These are phyloP conservation scores for Malacosoma neustria DNA, from an alignment of 2,888 invertebrate genomes.

Conservation along the genomic window DNA sequence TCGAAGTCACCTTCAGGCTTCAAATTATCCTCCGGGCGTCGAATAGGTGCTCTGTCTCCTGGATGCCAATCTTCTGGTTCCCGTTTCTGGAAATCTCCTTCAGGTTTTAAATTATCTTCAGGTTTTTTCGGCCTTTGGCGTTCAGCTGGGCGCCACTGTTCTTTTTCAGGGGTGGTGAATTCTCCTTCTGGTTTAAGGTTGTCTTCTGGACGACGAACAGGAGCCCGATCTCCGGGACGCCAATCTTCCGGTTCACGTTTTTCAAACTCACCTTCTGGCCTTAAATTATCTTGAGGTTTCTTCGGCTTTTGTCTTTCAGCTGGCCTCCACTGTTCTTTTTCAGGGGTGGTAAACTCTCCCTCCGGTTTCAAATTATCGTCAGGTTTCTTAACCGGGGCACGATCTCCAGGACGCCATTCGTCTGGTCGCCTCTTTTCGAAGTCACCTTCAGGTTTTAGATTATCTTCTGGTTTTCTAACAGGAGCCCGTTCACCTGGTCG, in stretches of 20 bases:
- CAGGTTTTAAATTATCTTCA: slow-evolving; percentile 68
- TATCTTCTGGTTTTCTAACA: slow-evolving; percentile 61
- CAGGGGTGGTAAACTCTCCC: slow-evolving; percentile 73
- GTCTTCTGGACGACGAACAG: slow-evolving; percentile 47
- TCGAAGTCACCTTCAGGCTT: slow-evolving; percentile 63
- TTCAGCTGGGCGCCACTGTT: slow-evolving; percentile 57
- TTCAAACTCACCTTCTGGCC: slow-evolving; percentile 61
- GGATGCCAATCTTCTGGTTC: slow-evolving; percentile 46
- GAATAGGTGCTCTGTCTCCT: slow-evolving; percentile 45
- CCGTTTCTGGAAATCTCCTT: slow-evolving; percentile 33
- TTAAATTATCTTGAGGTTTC: slow-evolving; percentile 67
- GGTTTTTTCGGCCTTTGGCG: slow-evolving; percentile 64
- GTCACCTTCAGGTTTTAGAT: slow-evolving; percentile 60
- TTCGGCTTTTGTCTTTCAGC: slow-evolving; percentile 57
- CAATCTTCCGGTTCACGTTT: slow-evolving; percentile 49
- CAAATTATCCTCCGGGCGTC: slow-evolving; percentile 64
- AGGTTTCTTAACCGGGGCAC: slow-evolving; percentile 36
- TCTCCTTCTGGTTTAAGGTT: slow-evolving; percentile 74
- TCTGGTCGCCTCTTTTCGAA: slow-evolving; percentile 56
- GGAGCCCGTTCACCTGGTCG: slow-evolving; percentile 62
- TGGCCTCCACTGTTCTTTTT: slow-evolving; percentile 50
- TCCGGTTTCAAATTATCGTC: slow-evolving; percentile 71
- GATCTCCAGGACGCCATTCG: slow-evolving; percentile 51
- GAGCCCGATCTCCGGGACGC: slow-evolving; percentile 45
- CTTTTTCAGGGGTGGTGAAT: slow-evolving; percentile 41